A percentile compares a stretch with the other conserved stretches of the same genome.
These are phyloP conservation scores for Delia radicum DNA, from an alignment of 1,140 invertebrate species.

Conservation along the genomic window DNA sequence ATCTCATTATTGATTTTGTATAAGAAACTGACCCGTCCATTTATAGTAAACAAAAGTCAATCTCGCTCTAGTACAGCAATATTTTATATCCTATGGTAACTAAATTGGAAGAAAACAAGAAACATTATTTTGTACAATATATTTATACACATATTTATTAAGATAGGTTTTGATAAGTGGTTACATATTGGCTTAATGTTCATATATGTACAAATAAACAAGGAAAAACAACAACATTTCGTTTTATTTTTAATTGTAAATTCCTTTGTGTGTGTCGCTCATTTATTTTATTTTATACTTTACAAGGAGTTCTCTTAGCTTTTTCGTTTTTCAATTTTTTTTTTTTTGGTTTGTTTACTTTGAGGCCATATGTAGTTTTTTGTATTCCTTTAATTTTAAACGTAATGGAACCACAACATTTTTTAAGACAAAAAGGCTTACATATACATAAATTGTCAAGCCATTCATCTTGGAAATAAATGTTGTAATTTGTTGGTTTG, in stretches of 20 bases:
- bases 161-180: not conserved
- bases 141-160: not conserved
- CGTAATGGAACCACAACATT: constrained; percentile 16
- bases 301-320: not conserved
- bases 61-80: too few species aligned
- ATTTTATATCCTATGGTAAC: too few species aligned
- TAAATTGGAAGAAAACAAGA: too few species aligned
- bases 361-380: not conserved
- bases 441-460: constrained; percentile 26
- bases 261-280: not conserved
- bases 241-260: constrained; percentile 4
- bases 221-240: not conserved
- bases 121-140: too few species aligned
- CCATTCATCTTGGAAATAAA: constrained; percentile 32
- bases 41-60: too few species aligned
- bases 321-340: not conserved
- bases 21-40: too few species aligned
- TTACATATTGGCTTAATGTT: not conserved
- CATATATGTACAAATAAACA: not conserved
- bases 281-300: constrained; percentile 12
- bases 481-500: constrained; percentile 30
- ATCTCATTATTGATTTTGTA: too few species aligned
- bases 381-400: constrained; percentile 10
- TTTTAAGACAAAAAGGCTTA: not conserved
- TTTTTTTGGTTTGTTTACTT: not conserved